Percentiles rank a stretch among this genome's conserved stretches.
Evolutionary conservation across 2,888 invertebrate species (phyloP).

Genomic region (Agriopis aurantiaria): DNA sequence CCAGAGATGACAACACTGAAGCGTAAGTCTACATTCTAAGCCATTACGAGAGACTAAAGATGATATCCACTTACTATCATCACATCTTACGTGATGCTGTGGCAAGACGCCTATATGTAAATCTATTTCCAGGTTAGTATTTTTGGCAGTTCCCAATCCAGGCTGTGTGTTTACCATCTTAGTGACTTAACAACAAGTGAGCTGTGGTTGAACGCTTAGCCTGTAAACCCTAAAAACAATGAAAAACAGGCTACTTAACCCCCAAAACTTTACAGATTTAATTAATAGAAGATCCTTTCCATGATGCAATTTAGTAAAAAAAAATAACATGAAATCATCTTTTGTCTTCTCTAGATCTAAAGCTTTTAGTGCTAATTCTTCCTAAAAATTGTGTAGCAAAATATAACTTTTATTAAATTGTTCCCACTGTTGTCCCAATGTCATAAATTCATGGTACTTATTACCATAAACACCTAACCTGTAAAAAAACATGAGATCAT

Average conservation of each 20-base stretch:
- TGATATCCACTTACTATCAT: not conserved
- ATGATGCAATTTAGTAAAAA: not conserved
- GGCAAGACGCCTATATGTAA: not conserved
- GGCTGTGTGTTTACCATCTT: too few relatives aligned
- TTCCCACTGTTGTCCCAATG: too few relatives aligned
- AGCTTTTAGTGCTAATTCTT: not conserved
- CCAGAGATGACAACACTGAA: slow-evolving; percentile 85
- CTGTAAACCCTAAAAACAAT: not conserved
- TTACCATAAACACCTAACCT: too few relatives aligned
- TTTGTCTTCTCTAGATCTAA: not conserved
- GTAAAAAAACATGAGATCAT: not conserved
- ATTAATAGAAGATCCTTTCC: too few relatives aligned
- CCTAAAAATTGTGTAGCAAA: too few relatives aligned
- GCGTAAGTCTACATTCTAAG: slow-evolving; percentile 77
- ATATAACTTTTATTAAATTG: too few relatives aligned
- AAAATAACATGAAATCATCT: not conserved
- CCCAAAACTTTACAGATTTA: not conserved
- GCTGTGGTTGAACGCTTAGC: too few relatives aligned
- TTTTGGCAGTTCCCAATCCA: too few relatives aligned
- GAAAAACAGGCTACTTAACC: not conserved
- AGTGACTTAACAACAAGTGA: too few relatives aligned
- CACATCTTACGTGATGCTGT: not conserved
- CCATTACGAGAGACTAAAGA: not conserved
- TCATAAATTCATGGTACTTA: too few relatives aligned
- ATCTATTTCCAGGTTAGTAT: too few relatives aligned